These are phyloP conservation scores for Drosophila tripunctata DNA, from an alignment of 2,888 invertebrate species.

Conservation along the genomic window DNA sequence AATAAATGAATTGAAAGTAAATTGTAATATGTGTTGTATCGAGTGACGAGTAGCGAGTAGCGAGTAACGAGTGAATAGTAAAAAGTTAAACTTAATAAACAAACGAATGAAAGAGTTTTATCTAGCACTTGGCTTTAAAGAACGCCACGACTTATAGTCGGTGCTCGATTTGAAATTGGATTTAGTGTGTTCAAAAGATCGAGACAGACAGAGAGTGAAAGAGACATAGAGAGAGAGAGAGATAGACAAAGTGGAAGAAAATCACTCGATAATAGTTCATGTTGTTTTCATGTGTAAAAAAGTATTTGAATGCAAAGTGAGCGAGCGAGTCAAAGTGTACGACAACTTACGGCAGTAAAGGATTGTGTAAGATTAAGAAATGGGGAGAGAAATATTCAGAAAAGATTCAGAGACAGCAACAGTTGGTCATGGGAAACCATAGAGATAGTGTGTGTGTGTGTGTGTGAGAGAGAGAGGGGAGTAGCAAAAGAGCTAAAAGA, in stretches of 20 bases:
- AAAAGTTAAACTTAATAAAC: slow-evolving; percentile 9
- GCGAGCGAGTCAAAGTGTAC: slow-evolving; percentile 64
- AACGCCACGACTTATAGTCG: slow-evolving; percentile 34
- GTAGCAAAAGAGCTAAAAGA: slow-evolving; percentile 39
- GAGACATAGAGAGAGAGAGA: slow-evolving; percentile 21
- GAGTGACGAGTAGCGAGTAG: slow-evolving; percentile 16
- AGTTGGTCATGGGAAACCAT: neutral
- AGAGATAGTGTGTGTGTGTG: neutral
- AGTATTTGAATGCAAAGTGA: slow-evolving; percentile 58
- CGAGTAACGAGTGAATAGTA: slow-evolving; percentile 25
- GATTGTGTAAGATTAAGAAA: slow-evolving; percentile 26
- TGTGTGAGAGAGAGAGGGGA: neutral
- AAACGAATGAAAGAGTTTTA: slow-evolving; percentile 1
- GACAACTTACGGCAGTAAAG: slow-evolving; percentile 55
- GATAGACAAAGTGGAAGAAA: slow-evolving; percentile 19
- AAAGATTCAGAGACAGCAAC: slow-evolving; percentile 11
- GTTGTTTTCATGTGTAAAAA: slow-evolving; percentile 12
- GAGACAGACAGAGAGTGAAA: slow-evolving; percentile 21
- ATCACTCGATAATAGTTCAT: slow-evolving; percentile 39
- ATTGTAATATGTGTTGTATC: neutral
- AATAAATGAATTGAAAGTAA: neutral
- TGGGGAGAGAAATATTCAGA: neutral
- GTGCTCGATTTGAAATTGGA: slow-evolving; percentile 20
- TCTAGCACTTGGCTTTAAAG: slow-evolving; percentile 18
- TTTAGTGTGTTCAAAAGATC: slow-evolving; percentile 9